phyloP scores from a whole-genome alignment of 30 jellyfish, hydroid and myxozoan species.

The Chrysaora quinquecirrha region DNA sequence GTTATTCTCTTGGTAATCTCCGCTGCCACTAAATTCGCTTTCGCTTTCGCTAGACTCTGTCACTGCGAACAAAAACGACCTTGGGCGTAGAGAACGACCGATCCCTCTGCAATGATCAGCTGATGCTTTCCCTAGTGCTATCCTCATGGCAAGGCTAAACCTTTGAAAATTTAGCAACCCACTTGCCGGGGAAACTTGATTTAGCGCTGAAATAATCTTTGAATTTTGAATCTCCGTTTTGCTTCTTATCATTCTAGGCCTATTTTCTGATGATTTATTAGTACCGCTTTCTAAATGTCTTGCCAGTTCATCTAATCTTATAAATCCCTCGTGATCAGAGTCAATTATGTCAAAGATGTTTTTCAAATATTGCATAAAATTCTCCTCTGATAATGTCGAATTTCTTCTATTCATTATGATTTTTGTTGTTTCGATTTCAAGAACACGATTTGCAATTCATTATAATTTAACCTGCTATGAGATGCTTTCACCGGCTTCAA shows the following conservation, averaged over 20 bases:
- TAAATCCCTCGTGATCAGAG: constrained; percentile 53
- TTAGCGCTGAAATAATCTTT: constrained; percentile 13
- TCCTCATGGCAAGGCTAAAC: constrained; percentile 49
- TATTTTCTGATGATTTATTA: background rate
- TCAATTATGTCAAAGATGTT: constrained; percentile 61
- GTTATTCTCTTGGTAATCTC: too few species aligned
- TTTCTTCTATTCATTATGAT: constrained; percentile 2
- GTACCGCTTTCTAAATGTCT: constrained; percentile 1
- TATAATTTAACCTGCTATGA: too few species aligned
- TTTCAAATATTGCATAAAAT: constrained; percentile 23
- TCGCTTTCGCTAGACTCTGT: constrained; percentile 37
- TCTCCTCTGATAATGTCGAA: background rate
- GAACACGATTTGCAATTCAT: too few species aligned
- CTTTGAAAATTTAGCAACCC: constrained; percentile 60
- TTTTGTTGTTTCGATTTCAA: too few species aligned
- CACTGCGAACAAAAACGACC: constrained; percentile 54
- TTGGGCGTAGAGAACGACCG: constrained; percentile 63
- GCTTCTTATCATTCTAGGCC: background rate
- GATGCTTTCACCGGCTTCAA: background rate
- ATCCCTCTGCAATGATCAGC: constrained; percentile 9
- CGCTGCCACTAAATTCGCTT: too few species aligned
- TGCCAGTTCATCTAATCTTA: constrained; percentile 46
- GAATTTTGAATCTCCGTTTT: background rate
- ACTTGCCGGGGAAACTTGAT: constrained; percentile 51
- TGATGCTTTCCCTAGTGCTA: constrained; percentile 47